Evolutionary conservation across 2,797 vertebrate genomes (phyloP).

Genomic region (Alosa sapidissima): DNA sequence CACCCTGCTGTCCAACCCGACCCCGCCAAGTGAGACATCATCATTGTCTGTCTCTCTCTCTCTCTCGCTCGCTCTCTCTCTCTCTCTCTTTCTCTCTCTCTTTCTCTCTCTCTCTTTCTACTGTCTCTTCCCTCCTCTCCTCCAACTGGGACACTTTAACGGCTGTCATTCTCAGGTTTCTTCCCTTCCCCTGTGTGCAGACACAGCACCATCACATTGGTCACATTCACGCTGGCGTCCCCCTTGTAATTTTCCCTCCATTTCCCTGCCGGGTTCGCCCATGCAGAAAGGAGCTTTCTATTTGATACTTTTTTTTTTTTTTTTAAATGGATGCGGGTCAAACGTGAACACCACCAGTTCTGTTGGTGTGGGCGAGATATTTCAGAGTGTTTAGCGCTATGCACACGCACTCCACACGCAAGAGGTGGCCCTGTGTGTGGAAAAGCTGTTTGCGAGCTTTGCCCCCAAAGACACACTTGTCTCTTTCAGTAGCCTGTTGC

Average conservation of each 20-base stretch:
- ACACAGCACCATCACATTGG: conserved; percentile 49
- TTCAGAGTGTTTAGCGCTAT: conserved; percentile 29
- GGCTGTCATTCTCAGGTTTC: conserved; percentile 56
- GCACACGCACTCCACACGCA: conserved; percentile 27
- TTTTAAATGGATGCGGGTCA: conserved; percentile 28
- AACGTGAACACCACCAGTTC: conserved; percentile 34
- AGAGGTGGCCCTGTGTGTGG: background rate
- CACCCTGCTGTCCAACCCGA: background rate
- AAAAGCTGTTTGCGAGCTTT: background rate
- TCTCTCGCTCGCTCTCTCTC: background rate
- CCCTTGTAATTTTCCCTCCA: conserved; percentile 24
- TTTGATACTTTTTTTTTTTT: conserved; percentile 18
- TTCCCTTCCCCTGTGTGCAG: conserved; percentile 29
- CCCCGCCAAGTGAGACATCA: conserved; percentile 37
- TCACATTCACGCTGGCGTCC: conserved; percentile 34
- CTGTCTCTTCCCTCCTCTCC: conserved; percentile 27
- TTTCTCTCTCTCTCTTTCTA: background rate
- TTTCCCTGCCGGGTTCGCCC: background rate
- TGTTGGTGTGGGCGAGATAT: conserved; percentile 37
- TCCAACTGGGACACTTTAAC: conserved; percentile 42
- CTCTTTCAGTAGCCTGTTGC: conserved; percentile 33
- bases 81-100: background rate
- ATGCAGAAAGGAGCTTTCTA: conserved; percentile 9
- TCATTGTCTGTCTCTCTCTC: conserved; percentile 31
- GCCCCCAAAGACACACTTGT: conserved; percentile 25